phyloP scores from a whole-genome alignment of 2,888 invertebrate genomes.

The Eupeodes latifasciatus region DNA sequence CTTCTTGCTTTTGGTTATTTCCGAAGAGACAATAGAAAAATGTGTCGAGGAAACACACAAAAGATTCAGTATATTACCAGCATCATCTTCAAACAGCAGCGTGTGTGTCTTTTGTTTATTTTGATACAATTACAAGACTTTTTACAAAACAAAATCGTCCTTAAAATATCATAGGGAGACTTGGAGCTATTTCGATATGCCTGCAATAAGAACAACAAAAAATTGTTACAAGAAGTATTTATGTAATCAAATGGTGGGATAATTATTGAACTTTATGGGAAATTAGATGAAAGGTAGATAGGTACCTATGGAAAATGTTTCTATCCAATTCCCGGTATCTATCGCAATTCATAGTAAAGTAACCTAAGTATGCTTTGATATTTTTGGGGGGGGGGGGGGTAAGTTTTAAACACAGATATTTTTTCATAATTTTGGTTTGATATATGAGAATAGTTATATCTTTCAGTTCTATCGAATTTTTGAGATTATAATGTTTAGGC shows the following conservation, averaged over 20 bases:
- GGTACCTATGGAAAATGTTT: no score
- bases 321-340: no score
- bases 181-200: neutral
- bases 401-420: no score
- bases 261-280: neutral
- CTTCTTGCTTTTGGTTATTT: conserved; percentile 14
- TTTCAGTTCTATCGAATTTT: no score
- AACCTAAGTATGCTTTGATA: no score
- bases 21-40: conserved; percentile 51
- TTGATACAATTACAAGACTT: conserved; percentile 48
- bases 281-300: no score
- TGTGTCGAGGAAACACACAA: conserved; percentile 59
- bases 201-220: neutral
- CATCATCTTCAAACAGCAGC: conserved; percentile 12
- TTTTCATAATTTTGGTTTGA: no score
- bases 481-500: no score
- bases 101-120: conserved; percentile 65
- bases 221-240: neutral
- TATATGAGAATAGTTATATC: no score
- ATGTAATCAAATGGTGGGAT: neutral
- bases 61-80: conserved; percentile 13
- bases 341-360: no score
- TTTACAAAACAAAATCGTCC: conserved; percentile 10
- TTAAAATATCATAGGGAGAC: conserved; percentile 33
- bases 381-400: no score